Conservation (phyloP, 2,113 vertebrate species). For the Trematomus loennbergii region DNA sequence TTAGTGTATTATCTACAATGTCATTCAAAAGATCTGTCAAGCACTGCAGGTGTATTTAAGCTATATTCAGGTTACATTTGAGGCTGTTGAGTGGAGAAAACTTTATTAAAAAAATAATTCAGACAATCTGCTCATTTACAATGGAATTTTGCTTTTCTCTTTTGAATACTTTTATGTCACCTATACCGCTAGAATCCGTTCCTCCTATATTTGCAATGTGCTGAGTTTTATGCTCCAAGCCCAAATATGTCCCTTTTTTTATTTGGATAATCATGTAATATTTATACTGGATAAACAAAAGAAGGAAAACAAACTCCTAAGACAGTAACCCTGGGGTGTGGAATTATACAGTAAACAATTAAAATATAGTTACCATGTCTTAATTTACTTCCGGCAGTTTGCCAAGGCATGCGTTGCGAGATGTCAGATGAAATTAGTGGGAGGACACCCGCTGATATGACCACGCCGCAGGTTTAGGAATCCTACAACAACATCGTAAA, state of each 20-base stretch:
- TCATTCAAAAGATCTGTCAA: neutral
- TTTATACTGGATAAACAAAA: conserved; percentile 71
- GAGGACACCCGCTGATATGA: conserved; percentile 57
- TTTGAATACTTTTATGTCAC: conserved; percentile 39
- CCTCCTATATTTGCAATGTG: conserved; percentile 52
- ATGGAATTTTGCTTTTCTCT: conserved; percentile 13
- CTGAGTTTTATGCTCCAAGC: conserved; percentile 49
- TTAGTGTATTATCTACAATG: neutral
- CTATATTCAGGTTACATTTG: neutral
- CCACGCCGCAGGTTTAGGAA: conserved; percentile 45
- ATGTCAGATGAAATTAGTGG: conserved; percentile 62
- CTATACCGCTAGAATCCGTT: conserved; percentile 44
- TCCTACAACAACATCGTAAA: conserved; percentile 45
- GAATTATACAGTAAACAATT: conserved; percentile 71
- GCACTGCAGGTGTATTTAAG: conserved; percentile 30
- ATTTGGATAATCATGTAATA: conserved; percentile 70
- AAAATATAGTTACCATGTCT: conserved; percentile 61
- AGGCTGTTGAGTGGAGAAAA: neutral
- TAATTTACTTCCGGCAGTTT: conserved; percentile 56
- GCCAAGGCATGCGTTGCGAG: conserved; percentile 54
- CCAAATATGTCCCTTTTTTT: conserved; percentile 46
- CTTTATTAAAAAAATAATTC: conserved; percentile 3
- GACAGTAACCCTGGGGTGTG: conserved; percentile 50
- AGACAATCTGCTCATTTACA: neutral
- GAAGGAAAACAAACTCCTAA: conserved; percentile 50